These are phyloP conservation scores for Danio aesculapii DNA, from an alignment of 2,797 vertebrate genomes.

Conservation along the genomic window DNA sequence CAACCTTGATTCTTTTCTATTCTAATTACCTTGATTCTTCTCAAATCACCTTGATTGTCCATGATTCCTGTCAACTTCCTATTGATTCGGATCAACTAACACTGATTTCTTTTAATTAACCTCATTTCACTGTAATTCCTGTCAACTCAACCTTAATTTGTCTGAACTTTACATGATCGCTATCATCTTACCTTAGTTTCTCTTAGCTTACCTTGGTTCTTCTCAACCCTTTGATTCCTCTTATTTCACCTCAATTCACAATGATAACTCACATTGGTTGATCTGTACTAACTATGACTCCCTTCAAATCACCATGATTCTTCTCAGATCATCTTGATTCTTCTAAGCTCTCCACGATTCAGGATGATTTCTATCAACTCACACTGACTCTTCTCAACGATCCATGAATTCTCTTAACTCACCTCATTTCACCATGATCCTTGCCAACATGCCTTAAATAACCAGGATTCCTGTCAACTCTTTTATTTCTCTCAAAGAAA, in stretches of 20 bases:
- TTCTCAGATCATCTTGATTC: background rate
- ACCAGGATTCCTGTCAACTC: background rate
- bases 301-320: no score
- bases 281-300: no score
- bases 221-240: no score
- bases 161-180: no score
- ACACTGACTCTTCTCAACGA: background rate
- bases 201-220: no score
- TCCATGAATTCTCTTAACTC: fast-evolving
- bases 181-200: no score
- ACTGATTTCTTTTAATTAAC: background rate
- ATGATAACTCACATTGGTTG: background rate
- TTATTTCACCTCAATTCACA: no score
- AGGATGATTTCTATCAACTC: background rate
- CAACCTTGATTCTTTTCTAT: no score
- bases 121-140: background rate
- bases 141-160: background rate
- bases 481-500: no score
- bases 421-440: background rate
- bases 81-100: background rate
- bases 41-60: background rate
- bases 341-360: background rate
- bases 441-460: background rate
- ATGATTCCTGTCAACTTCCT: no score
- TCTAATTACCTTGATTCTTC: background rate